A percentile compares a stretch with the other conserved stretches of the same genome.
Conservation (phyloP, 2,113 vertebrate species). For the Anhinga rufa region DNA sequence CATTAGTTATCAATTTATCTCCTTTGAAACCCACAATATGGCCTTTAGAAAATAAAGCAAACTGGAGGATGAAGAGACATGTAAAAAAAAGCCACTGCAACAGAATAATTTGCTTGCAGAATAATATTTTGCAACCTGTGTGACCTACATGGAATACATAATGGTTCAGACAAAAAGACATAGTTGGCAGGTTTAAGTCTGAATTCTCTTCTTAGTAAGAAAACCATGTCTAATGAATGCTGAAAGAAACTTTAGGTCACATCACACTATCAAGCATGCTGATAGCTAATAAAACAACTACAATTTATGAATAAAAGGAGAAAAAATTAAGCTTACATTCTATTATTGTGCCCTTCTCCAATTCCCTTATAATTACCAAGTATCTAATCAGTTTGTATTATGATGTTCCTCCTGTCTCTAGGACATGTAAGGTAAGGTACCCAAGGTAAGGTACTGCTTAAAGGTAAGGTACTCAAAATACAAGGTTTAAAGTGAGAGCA, state of each 20-base stretch:
- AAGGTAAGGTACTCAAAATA: neutral
- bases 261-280: neutral
- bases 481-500: neutral
- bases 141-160: neutral
- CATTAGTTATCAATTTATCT: constrained; percentile 17
- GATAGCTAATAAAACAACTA: neutral
- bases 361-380: neutral
- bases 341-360: neutral
- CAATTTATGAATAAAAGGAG: neutral
- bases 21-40: neutral
- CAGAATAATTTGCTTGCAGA: constrained; percentile 26
- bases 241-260: constrained; percentile 4
- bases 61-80: neutral
- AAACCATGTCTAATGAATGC: neutral
- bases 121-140: constrained; percentile 37
- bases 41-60: constrained; percentile 1
- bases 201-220: constrained; percentile 1
- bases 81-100: neutral
- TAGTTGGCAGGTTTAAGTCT: constrained; percentile 2
- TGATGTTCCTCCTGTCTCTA: neutral
- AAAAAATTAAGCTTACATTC: neutral
- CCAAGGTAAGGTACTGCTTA: neutral
- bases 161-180: neutral
- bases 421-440: neutral
- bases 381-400: neutral